These are phyloP conservation scores for Xanthia icteritia DNA, from an alignment of 2,888 invertebrate species.

Conservation along the genomic window DNA sequence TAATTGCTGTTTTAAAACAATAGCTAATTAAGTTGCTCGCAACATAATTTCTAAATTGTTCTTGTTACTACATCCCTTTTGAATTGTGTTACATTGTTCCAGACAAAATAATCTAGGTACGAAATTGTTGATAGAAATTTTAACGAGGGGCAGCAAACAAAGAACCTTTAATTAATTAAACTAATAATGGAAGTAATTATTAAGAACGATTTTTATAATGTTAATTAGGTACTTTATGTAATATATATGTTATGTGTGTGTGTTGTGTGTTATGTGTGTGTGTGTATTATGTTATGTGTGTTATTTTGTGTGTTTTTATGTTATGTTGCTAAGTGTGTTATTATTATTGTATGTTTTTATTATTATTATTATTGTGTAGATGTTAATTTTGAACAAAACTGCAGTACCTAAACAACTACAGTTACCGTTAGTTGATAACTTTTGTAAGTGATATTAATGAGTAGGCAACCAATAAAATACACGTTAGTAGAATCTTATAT, in stretches of 20 bases:
- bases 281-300: no score
- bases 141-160: constrained; percentile 36
- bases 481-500: not conserved
- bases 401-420: no score
- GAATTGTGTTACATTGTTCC: constrained; percentile 42
- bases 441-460: not conserved
- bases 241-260: no score
- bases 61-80: constrained; percentile 35
- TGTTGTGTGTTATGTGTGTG: no score
- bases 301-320: no score
- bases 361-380: not conserved
- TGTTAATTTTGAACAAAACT: not conserved
- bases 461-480: not conserved
- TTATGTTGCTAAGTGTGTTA: no score
- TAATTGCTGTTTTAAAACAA: constrained; percentile 50
- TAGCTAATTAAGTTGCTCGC: constrained; percentile 22
- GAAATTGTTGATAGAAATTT: constrained; percentile 30
- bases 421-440: not conserved
- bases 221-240: no score
- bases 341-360: no score
- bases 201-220: not conserved
- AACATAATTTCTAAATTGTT: constrained; percentile 38
- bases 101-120: constrained; percentile 43
- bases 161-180: constrained; percentile 26
- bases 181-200: constrained; percentile 7